Evolutionary conservation across 2,797 vertebrate genomes (phyloP), one percentile per base, ranked within the genome.

Genomic region (Clarias laeviceps): DNA sequence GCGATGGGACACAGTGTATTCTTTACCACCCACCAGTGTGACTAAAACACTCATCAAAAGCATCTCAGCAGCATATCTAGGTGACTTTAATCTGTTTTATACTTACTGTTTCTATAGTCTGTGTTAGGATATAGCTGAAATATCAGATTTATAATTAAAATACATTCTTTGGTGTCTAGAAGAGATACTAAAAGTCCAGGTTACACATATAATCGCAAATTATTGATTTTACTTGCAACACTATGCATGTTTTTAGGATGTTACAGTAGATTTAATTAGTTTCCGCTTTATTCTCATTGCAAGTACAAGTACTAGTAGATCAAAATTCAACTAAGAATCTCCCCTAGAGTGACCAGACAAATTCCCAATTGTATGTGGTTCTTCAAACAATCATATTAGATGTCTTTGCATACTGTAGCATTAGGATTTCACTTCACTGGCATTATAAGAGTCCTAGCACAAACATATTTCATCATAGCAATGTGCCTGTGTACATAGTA

Each of bases 31-130:
- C 18, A 77, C 74, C 66, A 64, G 72, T 74, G 76, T 85, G 54
- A 54, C 86, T 87, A 69, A 88, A 76, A 66, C 69, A 80, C 73
- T 88, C 12, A 85, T 83, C 69, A 83, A 37, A 59, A 74, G 57
- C 11, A 77, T 17, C 34, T 54, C 59, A 83, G 27, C 81, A 81
- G 83, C 32, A 80, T 0, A 2, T 57, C 68, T 61, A 59, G 68
- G 20, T 72, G 54, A 27, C 81, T 72, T 82, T 72, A 82, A 72
- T 82, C 32, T 45, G 22, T 61, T 56, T 57, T 70, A 59, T 66
- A 62, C 76, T 62, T 22, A 79, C 57, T 79, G 4, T 61, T 37
- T 62, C 22, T 37, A 79, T 61, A 40, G 32, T n/a, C 22, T 37
- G 22, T 69, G 27, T 34, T 69, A 18, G 24, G 27, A 34, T 45